These are phyloP conservation scores for Ericerus pela DNA, from an alignment of 1,140 invertebrate species.

Conservation along the genomic window DNA sequence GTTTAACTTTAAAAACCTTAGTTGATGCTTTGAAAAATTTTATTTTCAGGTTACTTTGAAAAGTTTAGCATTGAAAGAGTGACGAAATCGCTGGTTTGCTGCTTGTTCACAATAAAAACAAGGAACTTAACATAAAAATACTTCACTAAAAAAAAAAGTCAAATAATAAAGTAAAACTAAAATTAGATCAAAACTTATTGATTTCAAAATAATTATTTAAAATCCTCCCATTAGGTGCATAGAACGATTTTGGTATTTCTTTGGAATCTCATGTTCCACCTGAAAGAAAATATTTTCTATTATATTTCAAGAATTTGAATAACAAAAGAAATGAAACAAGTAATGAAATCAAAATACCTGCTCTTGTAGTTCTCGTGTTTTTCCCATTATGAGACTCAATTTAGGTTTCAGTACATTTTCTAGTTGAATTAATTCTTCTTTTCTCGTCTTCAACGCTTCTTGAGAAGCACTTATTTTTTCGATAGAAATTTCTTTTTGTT, in stretches of 20 bases:
- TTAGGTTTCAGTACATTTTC: conserved; percentile 45
- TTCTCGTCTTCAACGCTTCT: conserved; percentile 38
- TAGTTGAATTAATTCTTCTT: conserved; percentile 39
- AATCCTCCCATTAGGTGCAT: conserved; percentile 77
- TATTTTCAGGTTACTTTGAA: too few species aligned
- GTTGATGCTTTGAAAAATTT: too few species aligned
- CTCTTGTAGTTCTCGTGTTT: conserved; percentile 59
- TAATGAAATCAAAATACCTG: conserved; percentile 17
- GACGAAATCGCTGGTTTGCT: too few species aligned
- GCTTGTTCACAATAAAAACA: too few species aligned
- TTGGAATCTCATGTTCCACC: conserved; percentile 79
- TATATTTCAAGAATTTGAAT: neutral
- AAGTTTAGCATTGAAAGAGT: too few species aligned
- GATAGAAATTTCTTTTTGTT: conserved; percentile 53
- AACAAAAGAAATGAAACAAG: neutral
- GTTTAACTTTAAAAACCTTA: too few species aligned
- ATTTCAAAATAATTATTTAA: neutral
- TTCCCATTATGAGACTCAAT: conserved; percentile 51
- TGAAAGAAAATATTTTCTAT: too few species aligned
- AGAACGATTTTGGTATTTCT: conserved; percentile 72
- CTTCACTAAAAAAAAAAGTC: too few species aligned
- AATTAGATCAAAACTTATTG: too few species aligned
- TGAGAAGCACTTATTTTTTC: conserved; percentile 53
- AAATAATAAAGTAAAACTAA: too few species aligned
- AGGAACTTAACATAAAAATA: too few species aligned